Evolutionary conservation across 2,113 vertebrate genomes (phyloP), one percentile per base, ranked within the genome.

Genomic region (Nesogale talazaci): DNA sequence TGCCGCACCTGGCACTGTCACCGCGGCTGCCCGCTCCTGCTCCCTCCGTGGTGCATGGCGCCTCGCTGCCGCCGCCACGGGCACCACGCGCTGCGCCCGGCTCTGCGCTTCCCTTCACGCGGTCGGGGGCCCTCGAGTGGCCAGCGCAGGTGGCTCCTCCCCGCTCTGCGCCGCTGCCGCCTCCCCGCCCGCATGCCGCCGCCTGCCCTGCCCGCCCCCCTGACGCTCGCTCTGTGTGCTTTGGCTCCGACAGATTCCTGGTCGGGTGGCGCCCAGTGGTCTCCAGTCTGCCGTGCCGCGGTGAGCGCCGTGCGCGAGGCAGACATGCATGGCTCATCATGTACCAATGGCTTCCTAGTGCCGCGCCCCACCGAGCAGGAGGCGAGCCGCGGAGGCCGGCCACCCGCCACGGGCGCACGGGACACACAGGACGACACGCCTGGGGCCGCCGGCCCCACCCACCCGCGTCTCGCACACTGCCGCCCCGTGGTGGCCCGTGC

Each of bases 251-350:
- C 98, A 99, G 99, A 99, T 99, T 98, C 98, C 99, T 97, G 98
- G 99, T 97, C 98, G 98, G 97, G 98, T 98, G 96, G 98, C 99
- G 96, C 98, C 99, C 98, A 98, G 99, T 96, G 99, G 98, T 98
- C 98, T 99, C 96, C 99, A 99, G 98, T 98, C 98, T 97, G 97
- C 98, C 92, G 98, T 98, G 98, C 98, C 99, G 97, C 98, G 98
- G 97, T 99, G 99, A 99, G 98, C 96, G 86, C 89, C 94, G 92
- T 97, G 96, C 97, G 97, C 98, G 98, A 98, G 98, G 98, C 98
- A 98, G 97, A 97, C 98, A 98, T 98, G 97, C 98, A 98, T 98
- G 98, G 98, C 98, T 97, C 98, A 98, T 97, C 97, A 77, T 97
- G 97, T 98, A 97, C 97, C 97, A 98, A 92, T 98, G 98, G 98